Percentiles rank a stretch among this genome's conserved stretches.
phyloP scores from a whole-genome alignment of 2,113 vertebrate species.

The Regulus satrapa region DNA sequence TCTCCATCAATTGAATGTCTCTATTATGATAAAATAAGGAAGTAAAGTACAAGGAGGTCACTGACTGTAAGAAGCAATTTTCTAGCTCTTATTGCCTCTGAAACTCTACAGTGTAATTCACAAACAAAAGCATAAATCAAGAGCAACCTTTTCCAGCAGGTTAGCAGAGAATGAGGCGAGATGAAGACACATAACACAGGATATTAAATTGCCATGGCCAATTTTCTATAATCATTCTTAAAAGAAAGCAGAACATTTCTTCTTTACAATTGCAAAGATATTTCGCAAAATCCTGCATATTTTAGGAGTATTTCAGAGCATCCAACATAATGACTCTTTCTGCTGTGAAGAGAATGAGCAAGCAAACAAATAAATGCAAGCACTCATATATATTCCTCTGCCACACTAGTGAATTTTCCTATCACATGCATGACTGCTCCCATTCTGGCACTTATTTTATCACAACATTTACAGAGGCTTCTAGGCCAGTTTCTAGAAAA shows the following conservation, averaged over 20 bases:
- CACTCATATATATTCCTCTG: background rate
- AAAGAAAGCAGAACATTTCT: conserved; percentile 32
- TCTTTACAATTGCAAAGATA: background rate
- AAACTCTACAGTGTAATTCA: conserved; percentile 35
- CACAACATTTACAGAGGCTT: conserved; percentile 45
- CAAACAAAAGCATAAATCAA: conserved; percentile 61
- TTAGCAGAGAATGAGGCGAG: background rate
- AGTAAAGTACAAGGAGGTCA: conserved; percentile 49
- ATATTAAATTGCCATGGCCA: conserved; percentile 40
- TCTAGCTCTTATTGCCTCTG: conserved; percentile 39
- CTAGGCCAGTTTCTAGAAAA: background rate
- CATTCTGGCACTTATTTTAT: conserved; percentile 21
- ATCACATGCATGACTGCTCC: conserved; percentile 49
- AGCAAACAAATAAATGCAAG: conserved; percentile 24
- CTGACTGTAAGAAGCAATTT: conserved; percentile 57
- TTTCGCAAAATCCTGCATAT: background rate
- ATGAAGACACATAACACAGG: background rate
- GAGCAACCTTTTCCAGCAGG: conserved; percentile 42
- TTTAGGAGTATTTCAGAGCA: background rate
- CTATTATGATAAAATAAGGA: conserved; percentile 60
- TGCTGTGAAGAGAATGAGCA: background rate
- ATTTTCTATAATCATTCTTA: conserved; percentile 41
- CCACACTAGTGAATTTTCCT: conserved; percentile 25
- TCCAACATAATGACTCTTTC: background rate
- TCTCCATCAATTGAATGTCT: conserved; percentile 33